Percentiles rank a stretch among this genome's conserved stretches.
Evolutionary conservation across 2,113 vertebrate species (phyloP).

Genomic region (Astur gentilis): DNA sequence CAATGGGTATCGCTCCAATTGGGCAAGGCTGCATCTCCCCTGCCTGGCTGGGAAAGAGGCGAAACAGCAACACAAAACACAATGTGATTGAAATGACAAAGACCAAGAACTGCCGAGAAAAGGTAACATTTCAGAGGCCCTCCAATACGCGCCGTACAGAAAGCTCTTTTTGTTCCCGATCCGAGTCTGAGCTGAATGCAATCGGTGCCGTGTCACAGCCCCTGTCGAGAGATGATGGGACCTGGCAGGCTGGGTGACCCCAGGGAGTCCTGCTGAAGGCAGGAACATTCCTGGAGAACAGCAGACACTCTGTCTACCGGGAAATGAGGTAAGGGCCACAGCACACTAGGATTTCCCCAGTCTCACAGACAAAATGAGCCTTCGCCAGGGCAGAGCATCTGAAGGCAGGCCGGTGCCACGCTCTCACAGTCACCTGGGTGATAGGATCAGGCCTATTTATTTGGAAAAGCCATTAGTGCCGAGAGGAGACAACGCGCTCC

Average conservation of each 20-base stretch:
- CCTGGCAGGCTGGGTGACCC: slow-evolving; percentile 62
- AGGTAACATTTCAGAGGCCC: slow-evolving; percentile 74
- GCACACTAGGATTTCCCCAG: slow-evolving; percentile 67
- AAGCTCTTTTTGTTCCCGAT: slow-evolving; percentile 62
- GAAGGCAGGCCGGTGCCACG: neutral
- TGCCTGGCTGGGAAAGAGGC: slow-evolving; percentile 71
- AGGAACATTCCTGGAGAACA: slow-evolving; percentile 73
- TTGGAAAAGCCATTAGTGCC: neutral
- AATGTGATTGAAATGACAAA: slow-evolving; percentile 66
- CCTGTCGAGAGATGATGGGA: slow-evolving; percentile 63
- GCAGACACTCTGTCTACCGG: slow-evolving; percentile 69
- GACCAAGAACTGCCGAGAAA: slow-evolving; percentile 6
- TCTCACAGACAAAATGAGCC: slow-evolving; percentile 35
- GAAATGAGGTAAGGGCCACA: slow-evolving; percentile 49
- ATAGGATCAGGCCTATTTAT: neutral
- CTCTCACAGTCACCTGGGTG: neutral
- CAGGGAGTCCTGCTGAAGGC: slow-evolving; percentile 57
- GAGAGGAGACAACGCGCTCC: neutral
- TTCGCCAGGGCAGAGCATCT: neutral
- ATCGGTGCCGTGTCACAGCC: slow-evolving; percentile 59
- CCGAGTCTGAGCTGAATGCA: neutral
- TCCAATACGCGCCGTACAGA: neutral
- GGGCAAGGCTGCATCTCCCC: slow-evolving; percentile 19
- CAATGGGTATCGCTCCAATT: neutral
- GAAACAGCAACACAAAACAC: slow-evolving; percentile 54